Base-by-base conservation (phyloP, 2,888 invertebrate genomes). In the Drosophila mercatorum region DNA sequence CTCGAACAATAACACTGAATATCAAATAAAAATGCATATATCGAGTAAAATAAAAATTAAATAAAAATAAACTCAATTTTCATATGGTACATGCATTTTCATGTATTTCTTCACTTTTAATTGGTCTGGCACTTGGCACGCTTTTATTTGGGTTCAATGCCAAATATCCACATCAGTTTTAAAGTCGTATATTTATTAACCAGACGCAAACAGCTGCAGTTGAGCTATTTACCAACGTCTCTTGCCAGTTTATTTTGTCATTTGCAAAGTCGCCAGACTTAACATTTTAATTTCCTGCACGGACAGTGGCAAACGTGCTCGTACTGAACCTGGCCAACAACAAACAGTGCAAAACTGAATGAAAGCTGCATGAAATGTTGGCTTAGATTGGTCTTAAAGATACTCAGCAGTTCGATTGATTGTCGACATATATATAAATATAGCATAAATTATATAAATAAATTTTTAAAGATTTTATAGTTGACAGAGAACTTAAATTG, bases 281-380 rank as follows among this genome's bases (percentile, higher is more conserved):
- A 60, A 41, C 70, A 66, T 69, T 77, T 77, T 75, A 66, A 77
- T 77, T 77, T 77, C 62, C 76, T 79, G 47, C 46, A 38, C 17
- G 17, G 38, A 10, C 40, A 61, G 22, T n/a, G 60, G 17, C 26
- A 52, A 64, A 38, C 34, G 26, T 40, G 62, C 34, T 52, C 43
- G 47, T 44, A 28, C 59, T 40, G 58, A 5, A 56, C 40, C 12
- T 66, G 60, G 55, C 11, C 26, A 46, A 10, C 11, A 10, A 36
- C 38, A 47, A 68, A 57, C 46, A 36, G 4, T 22, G 38, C 7
- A 10, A 38, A 40, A 5, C 38, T 38, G 12, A 26, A 34, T 31
- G 12, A 6, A 34, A 34, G 14, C 31, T 53, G 55, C 2, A 14
- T 28, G 7, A 36, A 41, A 10, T 17, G 5, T 22, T 41, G 68